These are phyloP conservation scores for Marmota flaviventris DNA, from an alignment of 2,113 vertebrate species.

Conservation along the genomic window DNA sequence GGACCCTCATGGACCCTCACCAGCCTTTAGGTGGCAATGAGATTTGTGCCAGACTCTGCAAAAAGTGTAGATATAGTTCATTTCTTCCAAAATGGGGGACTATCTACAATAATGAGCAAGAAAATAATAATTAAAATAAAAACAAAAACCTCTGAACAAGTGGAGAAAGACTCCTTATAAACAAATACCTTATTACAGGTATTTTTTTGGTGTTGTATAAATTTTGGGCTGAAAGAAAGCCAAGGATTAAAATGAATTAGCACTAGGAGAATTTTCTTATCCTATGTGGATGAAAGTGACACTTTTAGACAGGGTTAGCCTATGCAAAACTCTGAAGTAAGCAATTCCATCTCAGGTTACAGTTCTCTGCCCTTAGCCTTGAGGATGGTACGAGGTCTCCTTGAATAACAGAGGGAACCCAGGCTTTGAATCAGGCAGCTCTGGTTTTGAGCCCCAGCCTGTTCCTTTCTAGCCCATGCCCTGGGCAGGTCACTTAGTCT, in stretches of 20 bases:
- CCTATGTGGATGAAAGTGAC: rapidly evolving
- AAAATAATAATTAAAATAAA: neutral
- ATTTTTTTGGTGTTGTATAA: neutral
- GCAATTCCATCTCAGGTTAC: neutral
- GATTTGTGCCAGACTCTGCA: neutral
- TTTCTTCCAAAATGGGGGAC: neutral
- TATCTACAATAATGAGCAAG: neutral
- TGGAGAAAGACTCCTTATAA: neutral
- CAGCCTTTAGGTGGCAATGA: neutral
- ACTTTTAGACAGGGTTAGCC: neutral
- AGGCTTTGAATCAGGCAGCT: neutral
- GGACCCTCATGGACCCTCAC: neutral
- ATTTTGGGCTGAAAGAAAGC: neutral
- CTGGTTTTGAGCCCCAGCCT: neutral
- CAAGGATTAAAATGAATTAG: neutral
- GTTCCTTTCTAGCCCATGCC: neutral
- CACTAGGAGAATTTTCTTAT: neutral
- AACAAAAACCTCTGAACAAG: neutral
- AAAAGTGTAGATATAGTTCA: neutral
- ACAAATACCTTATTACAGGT: neutral
- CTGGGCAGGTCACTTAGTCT: neutral
- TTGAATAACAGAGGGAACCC: rapidly evolving
- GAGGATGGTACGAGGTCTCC: neutral
- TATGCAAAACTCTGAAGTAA: neutral
- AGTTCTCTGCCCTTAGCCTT: neutral